Base-by-base conservation (phyloP, 2,888 invertebrate genomes). In the Caradrina clavipalpis region DNA sequence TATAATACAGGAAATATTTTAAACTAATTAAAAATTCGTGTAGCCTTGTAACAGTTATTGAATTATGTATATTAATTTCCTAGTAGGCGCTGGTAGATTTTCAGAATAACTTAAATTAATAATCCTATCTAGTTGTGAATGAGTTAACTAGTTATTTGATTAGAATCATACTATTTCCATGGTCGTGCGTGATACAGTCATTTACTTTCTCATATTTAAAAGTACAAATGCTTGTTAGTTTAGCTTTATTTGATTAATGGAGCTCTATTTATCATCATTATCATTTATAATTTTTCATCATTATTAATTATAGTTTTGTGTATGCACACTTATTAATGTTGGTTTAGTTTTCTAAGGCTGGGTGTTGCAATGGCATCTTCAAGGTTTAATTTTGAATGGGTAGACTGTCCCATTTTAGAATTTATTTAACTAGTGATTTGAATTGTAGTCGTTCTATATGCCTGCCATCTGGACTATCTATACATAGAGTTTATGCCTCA, bases 41-140 rank as follows among this genome's bases (percentile, higher is more conserved):
- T n/a, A 17, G 39, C 76, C 67, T 80, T 66, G 80, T 5, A 39
- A 74, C 11, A 57, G 10, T 39, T 54, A 50, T 35, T 35, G 35
- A 35, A 35, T 26, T 57, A 57, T 17, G 13, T 15, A 47, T 49
- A 57, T 61, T 31, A 15, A 54, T 50, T 80, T 80, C 60, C 69
- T 80, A 54, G 26, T 53, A 56, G 17, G 11, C 13, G 8, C 39
- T 10, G 11, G 45, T 39, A n/a, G 11, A 45, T 59, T 67, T 53
- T 10, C 8, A 26, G 19, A n/a, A 2, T 42, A 68, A 56, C 17
- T 22, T 49, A 22, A n/a, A 1, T 21, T 53, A n/a, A 22, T 19
- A 31, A 50, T 56, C 26, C 31, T 17, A 8, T 10, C 22, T 42
- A 45, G 8, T 10, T 47, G 42, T 45, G 15, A 55, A 35, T 45